Conservation (phyloP, 2,113 vertebrate species). For the Myanophis thanlyinensis region DNA sequence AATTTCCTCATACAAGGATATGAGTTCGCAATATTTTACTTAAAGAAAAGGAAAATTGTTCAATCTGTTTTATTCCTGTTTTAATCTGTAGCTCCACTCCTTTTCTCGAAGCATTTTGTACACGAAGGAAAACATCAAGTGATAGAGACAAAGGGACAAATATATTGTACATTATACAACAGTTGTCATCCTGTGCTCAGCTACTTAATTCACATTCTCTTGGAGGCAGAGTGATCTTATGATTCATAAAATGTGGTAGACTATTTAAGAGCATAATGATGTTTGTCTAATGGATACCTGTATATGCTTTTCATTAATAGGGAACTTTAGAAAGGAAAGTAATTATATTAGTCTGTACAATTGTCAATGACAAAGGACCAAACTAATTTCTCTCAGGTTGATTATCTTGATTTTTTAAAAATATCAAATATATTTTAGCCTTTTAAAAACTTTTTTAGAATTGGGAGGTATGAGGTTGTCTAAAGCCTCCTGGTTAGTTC, state of each 20-base stretch:
- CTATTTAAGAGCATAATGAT: not conserved
- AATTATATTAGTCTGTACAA: not conserved
- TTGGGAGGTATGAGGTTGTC: not conserved
- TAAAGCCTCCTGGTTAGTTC: not conserved
- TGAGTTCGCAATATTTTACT: not conserved
- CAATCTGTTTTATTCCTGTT: not conserved
- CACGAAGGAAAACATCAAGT: conserved; percentile 22
- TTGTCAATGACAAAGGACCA: not conserved
- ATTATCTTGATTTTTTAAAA: not conserved
- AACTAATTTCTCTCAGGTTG: not conserved
- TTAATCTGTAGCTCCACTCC: not conserved
- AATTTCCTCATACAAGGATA: not conserved
- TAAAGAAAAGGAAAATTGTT: not conserved
- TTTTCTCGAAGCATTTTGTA: conserved; percentile 3
- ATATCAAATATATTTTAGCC: not conserved
- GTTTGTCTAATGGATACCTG: not conserved
- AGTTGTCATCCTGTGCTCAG: not conserved
- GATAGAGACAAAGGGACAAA: conserved; percentile 18
- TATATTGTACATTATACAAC: conserved; percentile 10
- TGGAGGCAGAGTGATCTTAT: not conserved
- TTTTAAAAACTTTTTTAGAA: not conserved
- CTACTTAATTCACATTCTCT: not conserved
- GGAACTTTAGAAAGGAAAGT: not conserved
- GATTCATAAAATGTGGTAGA: not conserved
- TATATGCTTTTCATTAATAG: not conserved